Conservation (phyloP, 2,113 vertebrate genomes). For the Xenopus laevis region DNA sequence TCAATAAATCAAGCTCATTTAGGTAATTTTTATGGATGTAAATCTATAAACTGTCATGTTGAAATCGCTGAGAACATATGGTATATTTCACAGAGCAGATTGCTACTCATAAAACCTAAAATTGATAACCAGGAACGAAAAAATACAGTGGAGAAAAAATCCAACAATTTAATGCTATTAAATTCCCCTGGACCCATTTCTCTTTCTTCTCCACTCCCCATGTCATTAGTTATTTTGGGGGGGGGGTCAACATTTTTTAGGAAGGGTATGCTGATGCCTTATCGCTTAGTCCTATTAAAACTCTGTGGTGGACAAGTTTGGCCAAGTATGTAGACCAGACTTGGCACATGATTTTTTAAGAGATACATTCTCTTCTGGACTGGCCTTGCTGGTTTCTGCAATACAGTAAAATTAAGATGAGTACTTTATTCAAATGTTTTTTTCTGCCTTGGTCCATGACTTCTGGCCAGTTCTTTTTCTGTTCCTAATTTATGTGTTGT, state of each 20-base stretch:
- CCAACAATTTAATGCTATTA: conserved; percentile 56
- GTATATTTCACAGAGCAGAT: conserved; percentile 92
- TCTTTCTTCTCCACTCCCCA: not conserved
- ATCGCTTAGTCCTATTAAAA: too few species aligned
- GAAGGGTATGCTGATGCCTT: not conserved
- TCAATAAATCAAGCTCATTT: conserved; percentile 89
- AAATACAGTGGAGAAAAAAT: conserved; percentile 80
- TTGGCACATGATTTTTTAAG: too few species aligned
- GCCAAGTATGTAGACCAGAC: too few species aligned
- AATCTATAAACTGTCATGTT: conserved; percentile 90
- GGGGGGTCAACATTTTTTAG: not conserved
- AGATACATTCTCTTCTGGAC: too few species aligned
- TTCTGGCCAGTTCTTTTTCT: too few species aligned
- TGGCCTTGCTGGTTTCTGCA: too few species aligned
- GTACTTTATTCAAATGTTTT: too few species aligned
- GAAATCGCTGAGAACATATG: conserved; percentile 92
- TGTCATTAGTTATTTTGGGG: conserved; percentile 2
- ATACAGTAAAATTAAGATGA: too few species aligned
- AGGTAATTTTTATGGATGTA: conserved; percentile 88
- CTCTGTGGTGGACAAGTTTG: too few species aligned
- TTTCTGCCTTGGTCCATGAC: too few species aligned
- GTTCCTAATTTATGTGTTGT: too few species aligned
- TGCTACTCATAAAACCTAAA: conserved; percentile 94
- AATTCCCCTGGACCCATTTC: conserved; percentile 12
- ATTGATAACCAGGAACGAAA: conserved; percentile 87